Percentiles rank a stretch among this genome's conserved stretches.
These are phyloP conservation scores for Macquaria australasica DNA, from an alignment of 2,113 vertebrate genomes.

Conservation along the genomic window DNA sequence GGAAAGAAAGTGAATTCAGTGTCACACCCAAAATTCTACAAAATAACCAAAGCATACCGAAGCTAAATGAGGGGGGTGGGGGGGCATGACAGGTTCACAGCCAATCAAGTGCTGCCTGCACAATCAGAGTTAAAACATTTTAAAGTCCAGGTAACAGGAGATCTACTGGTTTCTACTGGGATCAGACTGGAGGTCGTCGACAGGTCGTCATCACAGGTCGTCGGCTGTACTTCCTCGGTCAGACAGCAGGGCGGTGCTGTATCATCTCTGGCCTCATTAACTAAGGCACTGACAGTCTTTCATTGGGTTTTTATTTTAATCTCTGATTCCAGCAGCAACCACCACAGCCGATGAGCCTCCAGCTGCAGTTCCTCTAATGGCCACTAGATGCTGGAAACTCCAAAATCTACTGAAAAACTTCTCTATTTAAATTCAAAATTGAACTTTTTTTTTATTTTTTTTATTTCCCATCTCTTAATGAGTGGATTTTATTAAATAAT, in stretches of 20 bases:
- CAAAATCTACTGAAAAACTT: neutral
- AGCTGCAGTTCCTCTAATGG: constrained; percentile 14
- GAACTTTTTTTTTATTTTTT: neutral
- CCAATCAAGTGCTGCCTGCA: constrained; percentile 15
- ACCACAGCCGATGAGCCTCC: neutral
- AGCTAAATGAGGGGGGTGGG: neutral
- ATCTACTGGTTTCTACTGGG: constrained; percentile 3
- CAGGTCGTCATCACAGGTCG: too few relatives aligned
- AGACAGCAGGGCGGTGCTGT: constrained; percentile 31
- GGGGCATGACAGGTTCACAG: constrained; percentile 1
- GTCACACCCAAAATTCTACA: constrained; percentile 23
- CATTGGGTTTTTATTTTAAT: neutral
- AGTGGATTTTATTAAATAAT: neutral
- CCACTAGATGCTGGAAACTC: neutral
- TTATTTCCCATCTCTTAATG: neutral
- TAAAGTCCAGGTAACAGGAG: neutral
- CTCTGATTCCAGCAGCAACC: neutral
- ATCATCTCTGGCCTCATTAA: neutral
- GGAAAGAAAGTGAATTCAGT: constrained; percentile 33
- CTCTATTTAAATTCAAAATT: neutral
- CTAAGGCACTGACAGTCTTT: constrained; percentile 64
- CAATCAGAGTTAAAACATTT: neutral
- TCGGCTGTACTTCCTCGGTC: constrained; percentile 8
- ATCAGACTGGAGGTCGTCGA: neutral
- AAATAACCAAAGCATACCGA: neutral